Conservation (phyloP, 2,113 vertebrate genomes). For the Campylorhamphus procurvoides region DNA sequence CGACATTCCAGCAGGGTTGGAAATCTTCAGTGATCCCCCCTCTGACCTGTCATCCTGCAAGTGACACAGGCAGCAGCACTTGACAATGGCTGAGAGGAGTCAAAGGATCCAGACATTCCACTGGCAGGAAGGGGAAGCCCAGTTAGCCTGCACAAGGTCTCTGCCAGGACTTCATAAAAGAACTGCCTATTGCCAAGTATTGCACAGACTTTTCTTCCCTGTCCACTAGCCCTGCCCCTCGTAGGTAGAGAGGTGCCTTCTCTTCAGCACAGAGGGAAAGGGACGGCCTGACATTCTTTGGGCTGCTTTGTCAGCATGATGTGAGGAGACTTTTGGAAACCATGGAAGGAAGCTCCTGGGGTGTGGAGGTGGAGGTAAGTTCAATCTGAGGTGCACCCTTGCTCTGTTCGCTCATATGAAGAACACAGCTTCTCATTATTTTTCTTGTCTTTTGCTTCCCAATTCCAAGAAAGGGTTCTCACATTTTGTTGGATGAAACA, state of each 20-base stretch:
- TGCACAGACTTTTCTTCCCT: rapidly evolving
- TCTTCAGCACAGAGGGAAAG: background rate
- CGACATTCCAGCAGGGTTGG: rapidly evolving
- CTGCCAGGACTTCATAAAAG: background rate
- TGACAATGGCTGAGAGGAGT: rapidly evolving
- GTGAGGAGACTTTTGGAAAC: rapidly evolving
- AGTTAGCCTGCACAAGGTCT: rapidly evolving
- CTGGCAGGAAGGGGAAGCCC: rapidly evolving
- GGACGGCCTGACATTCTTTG: background rate
- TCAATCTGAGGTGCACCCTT: background rate
- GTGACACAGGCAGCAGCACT: rapidly evolving
- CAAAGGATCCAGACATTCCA: background rate
- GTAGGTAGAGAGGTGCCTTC: rapidly evolving
- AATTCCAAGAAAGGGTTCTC: background rate
- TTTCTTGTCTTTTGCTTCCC: background rate
- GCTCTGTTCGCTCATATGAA: background rate
- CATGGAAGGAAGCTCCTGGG: background rate
- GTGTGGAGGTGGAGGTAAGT: background rate
- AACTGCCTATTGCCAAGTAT: background rate
- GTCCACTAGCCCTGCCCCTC: rapidly evolving
- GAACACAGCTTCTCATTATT: background rate
- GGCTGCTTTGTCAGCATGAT: rapidly evolving
- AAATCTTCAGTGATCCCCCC: background rate
- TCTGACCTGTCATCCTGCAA: rapidly evolving
- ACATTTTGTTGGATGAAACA: background rate